Percentiles rank a stretch among this genome's conserved stretches.
Evolutionary conservation across 2,113 vertebrate genomes (phyloP).

Genomic region (Gasterosteus aculeatus): DNA sequence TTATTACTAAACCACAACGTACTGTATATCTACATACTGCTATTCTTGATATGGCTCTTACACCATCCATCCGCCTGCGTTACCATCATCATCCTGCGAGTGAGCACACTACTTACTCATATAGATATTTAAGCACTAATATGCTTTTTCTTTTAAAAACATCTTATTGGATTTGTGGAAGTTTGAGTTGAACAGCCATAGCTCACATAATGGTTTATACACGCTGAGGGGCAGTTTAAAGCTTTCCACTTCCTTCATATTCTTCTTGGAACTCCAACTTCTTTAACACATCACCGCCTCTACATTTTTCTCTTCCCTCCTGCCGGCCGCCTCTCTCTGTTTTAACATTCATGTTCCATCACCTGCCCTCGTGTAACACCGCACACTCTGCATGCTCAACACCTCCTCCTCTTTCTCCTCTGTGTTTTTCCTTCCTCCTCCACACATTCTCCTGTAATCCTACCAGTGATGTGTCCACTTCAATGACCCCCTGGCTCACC

Average conservation of each 20-base stretch:
- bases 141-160: background rate
- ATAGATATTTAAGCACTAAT: constrained; percentile 1
- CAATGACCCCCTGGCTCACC: constrained; percentile 7
- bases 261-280: constrained; percentile 33
- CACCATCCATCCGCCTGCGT: constrained; percentile 1
- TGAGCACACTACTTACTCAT: background rate
- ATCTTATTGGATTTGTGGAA: background rate
- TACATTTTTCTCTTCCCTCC: constrained; percentile 42
- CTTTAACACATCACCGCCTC: constrained; percentile 64
- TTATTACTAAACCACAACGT: background rate
- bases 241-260: constrained; percentile 47
- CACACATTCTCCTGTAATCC: constrained; percentile 13
- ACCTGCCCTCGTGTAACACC: constrained; percentile 64
- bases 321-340: constrained; percentile 37
- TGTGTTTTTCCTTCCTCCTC: constrained; percentile 18
- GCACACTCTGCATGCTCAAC: constrained; percentile 52
- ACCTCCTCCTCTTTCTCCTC: constrained; percentile 31
- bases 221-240: constrained; percentile 34
- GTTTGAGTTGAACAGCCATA: constrained; percentile 9
- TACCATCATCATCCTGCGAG: background rate
- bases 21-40: background rate
- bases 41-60: background rate
- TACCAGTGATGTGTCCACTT: constrained; percentile 23
- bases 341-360: constrained; percentile 66
- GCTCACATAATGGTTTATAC: constrained; percentile 22